Evolutionary conservation across 1,140 invertebrate species (phyloP).

Genomic region (Drosophila equinoxialis): DNA sequence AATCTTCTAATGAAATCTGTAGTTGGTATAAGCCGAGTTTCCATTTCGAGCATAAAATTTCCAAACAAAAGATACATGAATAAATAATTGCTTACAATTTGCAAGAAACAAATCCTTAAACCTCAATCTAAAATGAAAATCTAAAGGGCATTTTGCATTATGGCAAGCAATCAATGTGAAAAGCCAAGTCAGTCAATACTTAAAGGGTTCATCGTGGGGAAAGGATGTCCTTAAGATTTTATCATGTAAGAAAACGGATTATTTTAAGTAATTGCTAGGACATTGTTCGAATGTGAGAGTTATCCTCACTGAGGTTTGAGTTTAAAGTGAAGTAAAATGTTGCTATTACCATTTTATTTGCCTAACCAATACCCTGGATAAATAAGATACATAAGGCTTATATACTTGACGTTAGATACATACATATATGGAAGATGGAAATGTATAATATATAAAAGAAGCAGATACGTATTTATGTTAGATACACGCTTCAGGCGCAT

Average conservation of each 20-base stretch:
- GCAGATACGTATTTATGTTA: constrained; percentile 52
- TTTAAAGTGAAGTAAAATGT: constrained; percentile 55
- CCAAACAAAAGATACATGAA: background rate
- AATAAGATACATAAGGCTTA: constrained; percentile 2
- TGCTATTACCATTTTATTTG: constrained; percentile 66
- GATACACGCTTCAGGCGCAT: constrained; percentile 70
- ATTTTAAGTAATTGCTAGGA: constrained; percentile 76
- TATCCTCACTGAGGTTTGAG: constrained; percentile 26
- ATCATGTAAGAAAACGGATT: constrained; percentile 73
- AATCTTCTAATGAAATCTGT: no score
- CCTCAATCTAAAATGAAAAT: constrained; percentile 72
- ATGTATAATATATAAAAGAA: constrained; percentile 41
- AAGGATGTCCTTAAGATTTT: constrained; percentile 63
- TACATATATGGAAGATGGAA: constrained; percentile 21
- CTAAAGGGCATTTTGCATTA: constrained; percentile 39
- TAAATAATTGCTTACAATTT: constrained; percentile 39
- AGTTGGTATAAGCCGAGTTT: no score
- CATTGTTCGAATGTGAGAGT: constrained; percentile 51
- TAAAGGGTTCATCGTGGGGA: constrained; percentile 52
- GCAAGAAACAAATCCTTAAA: constrained; percentile 11
- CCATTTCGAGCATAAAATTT: no score
- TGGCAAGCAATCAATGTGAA: constrained; percentile 39
- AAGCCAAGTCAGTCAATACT: constrained; percentile 43
- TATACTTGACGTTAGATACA: background rate
- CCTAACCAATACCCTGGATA: constrained; percentile 36